Evolutionary conservation across 2,113 vertebrate species (phyloP).

Genomic region (Entelurus aequoreus): DNA sequence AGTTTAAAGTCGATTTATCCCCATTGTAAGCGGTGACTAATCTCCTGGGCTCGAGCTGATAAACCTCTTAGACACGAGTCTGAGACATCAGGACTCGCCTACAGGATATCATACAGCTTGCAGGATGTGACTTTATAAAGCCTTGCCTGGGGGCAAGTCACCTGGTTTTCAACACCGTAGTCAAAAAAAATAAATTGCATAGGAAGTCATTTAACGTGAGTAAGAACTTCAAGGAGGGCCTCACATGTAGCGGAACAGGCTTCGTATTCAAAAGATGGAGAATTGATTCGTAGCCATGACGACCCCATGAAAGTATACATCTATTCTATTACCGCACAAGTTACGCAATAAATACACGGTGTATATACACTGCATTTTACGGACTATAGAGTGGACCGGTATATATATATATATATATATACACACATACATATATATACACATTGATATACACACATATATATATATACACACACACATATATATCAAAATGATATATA

Average conservation of each 20-base stretch:
- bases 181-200: slow-evolving; percentile 59
- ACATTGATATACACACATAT: no score
- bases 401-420: no score
- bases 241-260: slow-evolving; percentile 36
- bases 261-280: slow-evolving; percentile 46
- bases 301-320: slow-evolving; percentile 1
- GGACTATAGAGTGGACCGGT: no score
- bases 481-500: no score
- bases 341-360: background rate
- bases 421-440: no score
- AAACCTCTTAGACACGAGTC: slow-evolving; percentile 60
- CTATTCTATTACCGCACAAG: background rate
- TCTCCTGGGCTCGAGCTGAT: slow-evolving; percentile 55
- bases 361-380: background rate
- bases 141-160: slow-evolving; percentile 59
- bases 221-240: slow-evolving; percentile 52
- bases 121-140: slow-evolving; percentile 68
- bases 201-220: slow-evolving; percentile 63
- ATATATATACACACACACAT: no score
- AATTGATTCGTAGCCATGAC: slow-evolving; percentile 36
- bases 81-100: slow-evolving; percentile 50
- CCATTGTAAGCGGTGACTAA: slow-evolving; percentile 51
- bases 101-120: slow-evolving; percentile 52
- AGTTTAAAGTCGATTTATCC: slow-evolving; percentile 40
- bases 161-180: slow-evolving; percentile 61